A percentile compares a stretch with the other conserved stretches of the same genome.
Evolutionary conservation across 2,797 vertebrate species (phyloP).

Genomic region (Cebuella pygmaea): DNA sequence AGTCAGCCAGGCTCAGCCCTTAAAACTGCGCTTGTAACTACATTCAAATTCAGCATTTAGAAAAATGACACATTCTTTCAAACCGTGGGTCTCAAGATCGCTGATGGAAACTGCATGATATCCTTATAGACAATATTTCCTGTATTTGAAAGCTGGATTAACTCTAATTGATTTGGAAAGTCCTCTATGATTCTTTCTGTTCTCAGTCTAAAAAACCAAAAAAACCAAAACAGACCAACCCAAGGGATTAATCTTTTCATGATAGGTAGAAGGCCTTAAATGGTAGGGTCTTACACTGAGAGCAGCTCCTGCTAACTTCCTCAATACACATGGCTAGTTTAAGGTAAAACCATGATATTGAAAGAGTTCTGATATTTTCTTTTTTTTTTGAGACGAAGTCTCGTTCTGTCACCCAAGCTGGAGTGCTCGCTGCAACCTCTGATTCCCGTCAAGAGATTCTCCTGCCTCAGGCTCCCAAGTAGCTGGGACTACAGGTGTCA

Average conservation of each 20-base stretch:
- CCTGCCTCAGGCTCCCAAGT: no score
- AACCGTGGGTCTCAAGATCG: not conserved
- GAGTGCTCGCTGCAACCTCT: no score
- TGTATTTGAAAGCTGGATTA: not conserved
- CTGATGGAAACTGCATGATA: not conserved
- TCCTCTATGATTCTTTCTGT: not conserved
- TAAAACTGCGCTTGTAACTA: not conserved
- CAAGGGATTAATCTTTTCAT: not conserved
- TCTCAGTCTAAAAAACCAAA: not conserved
- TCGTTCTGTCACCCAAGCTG: no score
- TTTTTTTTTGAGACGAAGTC: no score
- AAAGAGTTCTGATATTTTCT: not conserved
- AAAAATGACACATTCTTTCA: not conserved
- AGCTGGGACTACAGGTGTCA: no score
- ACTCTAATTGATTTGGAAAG: not conserved
- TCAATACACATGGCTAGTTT: not conserved
- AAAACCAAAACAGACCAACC: not conserved
- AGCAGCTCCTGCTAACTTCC: not conserved
- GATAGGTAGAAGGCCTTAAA: not conserved
- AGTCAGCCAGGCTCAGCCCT: not conserved
- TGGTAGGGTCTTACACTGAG: not conserved
- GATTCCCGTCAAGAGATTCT: no score
- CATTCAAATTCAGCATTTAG: not conserved
- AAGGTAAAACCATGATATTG: not conserved
- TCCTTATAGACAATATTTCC: not conserved